Percentiles rank a stretch among this genome's conserved stretches.
Conservation (phyloP, 2,888 invertebrate genomes). For the Zhuqinia jingwanae region DNA sequence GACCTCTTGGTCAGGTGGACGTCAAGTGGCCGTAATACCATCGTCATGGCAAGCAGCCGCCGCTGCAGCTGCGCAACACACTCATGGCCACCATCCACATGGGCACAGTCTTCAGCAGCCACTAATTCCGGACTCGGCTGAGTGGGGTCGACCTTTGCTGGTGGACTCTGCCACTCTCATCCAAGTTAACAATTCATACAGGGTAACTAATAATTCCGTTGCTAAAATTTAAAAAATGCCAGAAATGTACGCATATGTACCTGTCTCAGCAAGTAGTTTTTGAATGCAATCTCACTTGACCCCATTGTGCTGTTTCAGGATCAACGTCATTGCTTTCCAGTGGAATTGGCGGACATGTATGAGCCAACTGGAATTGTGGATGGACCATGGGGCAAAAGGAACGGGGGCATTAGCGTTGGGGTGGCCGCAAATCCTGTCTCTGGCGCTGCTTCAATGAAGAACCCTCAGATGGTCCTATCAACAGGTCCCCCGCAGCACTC, state of each 20-base stretch:
- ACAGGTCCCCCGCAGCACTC: constrained; percentile 76
- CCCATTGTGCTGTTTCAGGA: constrained; percentile 81
- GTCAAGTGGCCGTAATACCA: constrained; percentile 90
- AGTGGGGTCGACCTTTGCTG: constrained; percentile 89
- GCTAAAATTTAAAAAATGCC: too few species aligned
- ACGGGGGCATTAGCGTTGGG: constrained; percentile 82
- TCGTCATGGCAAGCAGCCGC: constrained; percentile 91
- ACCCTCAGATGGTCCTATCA: constrained; percentile 76
- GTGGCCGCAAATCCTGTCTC: constrained; percentile 69
- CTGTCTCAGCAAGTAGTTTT: too few species aligned
- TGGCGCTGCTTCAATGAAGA: constrained; percentile 75
- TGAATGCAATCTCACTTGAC: not conserved
- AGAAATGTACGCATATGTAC: too few species aligned
- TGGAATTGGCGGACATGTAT: constrained; percentile 84
- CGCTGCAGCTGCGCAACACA: constrained; percentile 83
- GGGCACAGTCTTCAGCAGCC: constrained; percentile 84
- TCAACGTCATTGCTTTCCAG: constrained; percentile 85
- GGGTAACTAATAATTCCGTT: constrained; percentile 34
- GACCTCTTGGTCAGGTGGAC: constrained; percentile 87
- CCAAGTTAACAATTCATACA: constrained; percentile 82
- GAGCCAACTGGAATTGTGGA: constrained; percentile 80
- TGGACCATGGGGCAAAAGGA: constrained; percentile 78
- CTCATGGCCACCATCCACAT: constrained; percentile 79
- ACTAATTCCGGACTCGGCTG: constrained; percentile 84
- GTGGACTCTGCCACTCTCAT: constrained; percentile 89